These are phyloP conservation scores for Meloidogyne hapla DNA, from an alignment of 1,140 invertebrate species.

Conservation along the genomic window DNA sequence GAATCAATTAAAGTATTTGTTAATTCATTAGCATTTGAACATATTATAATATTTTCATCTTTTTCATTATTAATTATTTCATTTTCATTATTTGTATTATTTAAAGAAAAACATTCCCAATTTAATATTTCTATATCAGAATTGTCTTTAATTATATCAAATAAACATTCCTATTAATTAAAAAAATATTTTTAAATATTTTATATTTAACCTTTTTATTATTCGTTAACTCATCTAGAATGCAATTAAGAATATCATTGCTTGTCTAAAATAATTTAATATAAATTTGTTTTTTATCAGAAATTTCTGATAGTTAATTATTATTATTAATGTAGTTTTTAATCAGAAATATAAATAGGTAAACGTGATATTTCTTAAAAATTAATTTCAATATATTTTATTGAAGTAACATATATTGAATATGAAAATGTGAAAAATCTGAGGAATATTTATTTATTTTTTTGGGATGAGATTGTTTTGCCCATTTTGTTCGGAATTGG, in stretches of 20 bases:
- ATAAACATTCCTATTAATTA: background rate
- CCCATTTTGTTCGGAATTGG: too few species aligned
- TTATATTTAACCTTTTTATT: background rate
- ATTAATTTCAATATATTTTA: too few species aligned
- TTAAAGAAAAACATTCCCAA: background rate
- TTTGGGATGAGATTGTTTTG: too few species aligned
- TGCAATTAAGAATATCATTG: background rate
- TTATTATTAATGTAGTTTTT: too few species aligned
- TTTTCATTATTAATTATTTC: background rate
- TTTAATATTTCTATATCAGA: background rate
- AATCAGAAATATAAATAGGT: too few species aligned
- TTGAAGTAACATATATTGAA: too few species aligned
- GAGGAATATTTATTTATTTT: too few species aligned
- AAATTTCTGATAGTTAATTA: too few species aligned
- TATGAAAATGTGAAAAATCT: too few species aligned
- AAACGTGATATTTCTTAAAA: too few species aligned
- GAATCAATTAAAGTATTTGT: conserved; percentile 3
- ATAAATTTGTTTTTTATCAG: too few species aligned
- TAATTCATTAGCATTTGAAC: conserved; percentile 1
- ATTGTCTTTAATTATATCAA: background rate
- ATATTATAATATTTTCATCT: background rate
- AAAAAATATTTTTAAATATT: background rate
- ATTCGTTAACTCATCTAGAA: background rate
- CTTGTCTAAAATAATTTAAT: too few species aligned
- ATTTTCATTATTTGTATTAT: background rate